A percentile compares a stretch with the other conserved stretches of the same genome.
phyloP scores from a whole-genome alignment of 2,888 invertebrate species.

The Mactromeris polynyma region DNA sequence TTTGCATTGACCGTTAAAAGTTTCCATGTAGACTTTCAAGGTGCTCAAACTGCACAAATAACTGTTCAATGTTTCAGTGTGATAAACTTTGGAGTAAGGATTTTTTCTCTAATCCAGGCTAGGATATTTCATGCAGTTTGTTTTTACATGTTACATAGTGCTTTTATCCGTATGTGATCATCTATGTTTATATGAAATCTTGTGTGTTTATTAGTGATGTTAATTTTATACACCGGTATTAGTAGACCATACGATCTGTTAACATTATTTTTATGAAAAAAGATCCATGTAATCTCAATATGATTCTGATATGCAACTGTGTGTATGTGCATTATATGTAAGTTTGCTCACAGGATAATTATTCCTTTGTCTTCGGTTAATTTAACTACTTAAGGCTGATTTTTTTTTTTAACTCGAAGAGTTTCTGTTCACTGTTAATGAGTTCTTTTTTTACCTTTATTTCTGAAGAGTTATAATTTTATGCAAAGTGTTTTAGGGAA shows the following conservation, averaged over 20 bases:
- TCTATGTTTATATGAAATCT: constrained; percentile 9
- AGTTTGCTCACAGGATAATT: background rate
- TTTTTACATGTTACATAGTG: constrained; percentile 18
- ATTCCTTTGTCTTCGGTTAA: background rate
- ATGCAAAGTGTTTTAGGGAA: too few relatives aligned
- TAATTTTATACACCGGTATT: constrained; percentile 3
- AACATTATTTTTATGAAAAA: background rate
- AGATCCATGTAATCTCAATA: background rate
- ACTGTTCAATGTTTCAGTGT: constrained; percentile 41
- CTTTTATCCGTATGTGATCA: constrained; percentile 34
- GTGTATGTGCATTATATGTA: constrained; percentile 5
- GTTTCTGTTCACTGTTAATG: too few relatives aligned
- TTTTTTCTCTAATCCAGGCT: constrained; percentile 21
- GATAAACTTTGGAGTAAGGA: constrained; percentile 32
- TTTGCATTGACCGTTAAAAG: background rate
- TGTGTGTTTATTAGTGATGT: constrained; percentile 5
- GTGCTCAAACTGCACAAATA: constrained; percentile 40
- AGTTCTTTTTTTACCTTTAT: too few relatives aligned
- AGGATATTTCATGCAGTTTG: constrained; percentile 38
- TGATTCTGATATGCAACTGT: constrained; percentile 8
- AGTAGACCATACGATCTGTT: background rate
- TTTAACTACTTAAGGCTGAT: background rate
- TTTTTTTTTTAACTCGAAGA: background rate
- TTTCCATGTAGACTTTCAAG: constrained; percentile 20
- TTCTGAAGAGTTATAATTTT: too few relatives aligned